A percentile compares a stretch with the other conserved stretches of the same genome.
Conservation (phyloP, 2,888 invertebrate species). For the Empis stercorea region DNA sequence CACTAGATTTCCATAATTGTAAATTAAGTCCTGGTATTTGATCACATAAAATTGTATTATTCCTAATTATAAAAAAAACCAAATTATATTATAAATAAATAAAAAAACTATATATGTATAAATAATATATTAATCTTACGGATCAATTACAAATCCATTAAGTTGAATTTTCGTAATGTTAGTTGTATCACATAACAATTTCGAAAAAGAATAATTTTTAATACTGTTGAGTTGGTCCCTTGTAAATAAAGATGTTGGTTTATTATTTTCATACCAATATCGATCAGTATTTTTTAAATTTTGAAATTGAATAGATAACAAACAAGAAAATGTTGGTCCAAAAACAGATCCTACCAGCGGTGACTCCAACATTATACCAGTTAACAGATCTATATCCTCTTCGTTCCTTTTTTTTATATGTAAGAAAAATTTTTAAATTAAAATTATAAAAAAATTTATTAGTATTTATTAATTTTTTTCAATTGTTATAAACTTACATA, state of each 20-base stretch:
- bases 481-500: background rate
- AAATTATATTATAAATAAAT: background rate
- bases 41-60: constrained; percentile 59
- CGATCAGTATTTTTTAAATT: constrained; percentile 74
- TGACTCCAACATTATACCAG: constrained; percentile 71
- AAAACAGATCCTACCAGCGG: constrained; percentile 68
- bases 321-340: constrained; percentile 80
- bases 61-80: constrained; percentile 37
- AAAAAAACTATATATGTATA: background rate
- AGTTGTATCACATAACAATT: constrained; percentile 64
- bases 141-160: background rate
- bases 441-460: too few relatives aligned
- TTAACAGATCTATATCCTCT: constrained; percentile 72
- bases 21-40: constrained; percentile 57
- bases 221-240: constrained; percentile 68
- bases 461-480: too few relatives aligned
- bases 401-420: constrained; percentile 38
- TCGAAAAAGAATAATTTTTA: constrained; percentile 64
- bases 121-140: background rate
- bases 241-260: constrained; percentile 72
- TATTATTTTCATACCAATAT: constrained; percentile 92
- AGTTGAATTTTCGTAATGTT: constrained; percentile 35
- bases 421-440: background rate
- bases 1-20: constrained; percentile 44
- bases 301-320: constrained; percentile 70